Evolutionary conservation across 2,797 vertebrate genomes (phyloP).

Genomic region (Hoplostethus atlanticus): DNA sequence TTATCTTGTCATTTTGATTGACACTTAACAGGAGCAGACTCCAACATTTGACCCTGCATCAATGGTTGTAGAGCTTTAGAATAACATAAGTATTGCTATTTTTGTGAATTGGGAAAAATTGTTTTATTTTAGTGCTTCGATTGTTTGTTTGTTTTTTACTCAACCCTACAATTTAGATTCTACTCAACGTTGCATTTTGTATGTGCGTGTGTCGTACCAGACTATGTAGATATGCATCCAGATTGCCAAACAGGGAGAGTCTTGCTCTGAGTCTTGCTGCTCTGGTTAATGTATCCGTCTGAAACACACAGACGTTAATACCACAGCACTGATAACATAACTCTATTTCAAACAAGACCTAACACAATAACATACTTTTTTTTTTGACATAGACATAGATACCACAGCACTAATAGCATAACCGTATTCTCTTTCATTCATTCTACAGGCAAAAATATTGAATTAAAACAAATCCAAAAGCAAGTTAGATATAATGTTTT

Average conservation of each 20-base stretch:
- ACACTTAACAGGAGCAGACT: too few species aligned
- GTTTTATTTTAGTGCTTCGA: not conserved
- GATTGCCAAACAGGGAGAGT: constrained; percentile 61
- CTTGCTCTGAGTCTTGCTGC: constrained; percentile 56
- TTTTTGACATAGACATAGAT: constrained; percentile 75
- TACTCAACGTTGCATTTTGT: not conserved
- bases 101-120: not conserved
- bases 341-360: constrained; percentile 74
- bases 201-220: constrained; percentile 11
- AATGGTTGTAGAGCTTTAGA: too few species aligned
- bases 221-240: constrained; percentile 56
- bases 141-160: not conserved
- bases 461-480: constrained; percentile 78
- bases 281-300: constrained; percentile 77
- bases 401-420: constrained; percentile 78
- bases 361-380: constrained; percentile 77
- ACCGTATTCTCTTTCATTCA: constrained; percentile 77
- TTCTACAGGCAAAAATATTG: constrained; percentile 77
- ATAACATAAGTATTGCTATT: constrained; percentile 1
- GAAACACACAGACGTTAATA: constrained; percentile 79
- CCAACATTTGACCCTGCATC: too few species aligned
- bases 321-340: constrained; percentile 77
- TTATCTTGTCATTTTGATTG: too few species aligned
- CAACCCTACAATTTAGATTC: too few species aligned
- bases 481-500: constrained; percentile 75